Base-by-base conservation (phyloP, 2,888 invertebrate genomes). In the Apocheima hispidaria region DNA sequence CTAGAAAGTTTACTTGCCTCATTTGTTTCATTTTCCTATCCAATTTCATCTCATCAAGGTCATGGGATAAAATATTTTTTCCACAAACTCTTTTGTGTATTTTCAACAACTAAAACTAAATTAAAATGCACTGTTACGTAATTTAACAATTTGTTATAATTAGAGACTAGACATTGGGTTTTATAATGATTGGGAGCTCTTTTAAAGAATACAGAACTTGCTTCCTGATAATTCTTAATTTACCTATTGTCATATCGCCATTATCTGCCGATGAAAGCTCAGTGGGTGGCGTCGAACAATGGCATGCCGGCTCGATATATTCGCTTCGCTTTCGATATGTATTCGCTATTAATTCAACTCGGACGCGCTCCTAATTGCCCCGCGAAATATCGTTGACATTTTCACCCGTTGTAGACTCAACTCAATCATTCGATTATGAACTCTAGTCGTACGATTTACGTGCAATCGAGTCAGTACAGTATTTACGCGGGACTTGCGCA, bases 291-390 rank as follows among this genome's bases (percentile, higher is more conserved):
- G 51, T 41, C 33, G 60, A 68, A 71, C 72, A 73, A 69, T 71
- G 65, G 68, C 60, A 54, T n/a, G 46, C 66, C n/a, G n/a, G 23
- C 60, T 61, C 61, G 62, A 67, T 65, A 46, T 46, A 66, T 73
- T 71, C 66, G 68, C 74, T 77, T 76, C 68, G 64, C 73, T 65
- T 69, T 69, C 77, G 78, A 78, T 81, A 82, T 78, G 76, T 68
- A 66, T 73, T 72, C 69, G 71, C 83, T 77, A 83, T 84, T 82
- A 81, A 80, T 83, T 81, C 81, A 72, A 68, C 72, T 73, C 77
- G 78, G 78, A 76, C 75, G 67, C 74, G 71, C 65, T 65, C 78
- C 79, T 86, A 86, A 87, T 84, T 86, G 85, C 81, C 72, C 67
- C 69, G 72, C 81, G 72, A 82, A 83, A 84, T 83, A 85, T 81